Evolutionary conservation across 2,888 invertebrate genomes (phyloP), one percentile per base, ranked within the genome.

Genomic region (Plusia festucae): DNA sequence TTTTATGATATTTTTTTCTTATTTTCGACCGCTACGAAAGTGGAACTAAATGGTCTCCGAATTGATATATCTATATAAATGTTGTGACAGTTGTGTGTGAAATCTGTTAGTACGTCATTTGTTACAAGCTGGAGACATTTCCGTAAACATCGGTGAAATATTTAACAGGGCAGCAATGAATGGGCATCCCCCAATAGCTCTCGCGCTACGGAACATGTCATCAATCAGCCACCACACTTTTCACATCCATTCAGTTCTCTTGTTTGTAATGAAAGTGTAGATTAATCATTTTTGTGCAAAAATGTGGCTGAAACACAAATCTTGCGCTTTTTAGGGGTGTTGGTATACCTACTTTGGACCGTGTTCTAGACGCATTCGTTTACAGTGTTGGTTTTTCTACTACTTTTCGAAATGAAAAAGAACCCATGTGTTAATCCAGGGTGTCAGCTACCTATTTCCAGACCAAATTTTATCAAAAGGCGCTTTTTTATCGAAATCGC

Each of bases 171-270:
- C 65, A 62, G 71, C 68, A 75, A 75, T 79, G 84, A 83, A 83
- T 80, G 76, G 75, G 55, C 60, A 68, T 64, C 70, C 67, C n/a
- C 73, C 69, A 64, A 72, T 75, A 63, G 68, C 60, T 54, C 64
- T 68, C 65, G 11, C 20, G 53, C 58, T 66, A 51, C 58, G 65
- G 66, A 76, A 72, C 61, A 73, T 57, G 71, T 82, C 85, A 89
- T 89, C 86, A 85, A 88, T 90, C 89, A 88, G 79, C 65, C 68
- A 81, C 77, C 83, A 77, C 80, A 82, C 82, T 84, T 88, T 87
- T 81, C 82, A 78, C 69, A 68, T 69, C 56, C 65, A 60, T 75
- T 60, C 61, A 65, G 59, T 30, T 63, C 52, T 56, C 55, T 70
- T 74, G 67, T 72, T 81, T 70, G 73, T 81, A 78, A 85, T 82